A percentile compares a stretch with the other conserved stretches of the same genome.
Conservation (phyloP, 2,113 vertebrate genomes). For the Axis porcinus region DNA sequence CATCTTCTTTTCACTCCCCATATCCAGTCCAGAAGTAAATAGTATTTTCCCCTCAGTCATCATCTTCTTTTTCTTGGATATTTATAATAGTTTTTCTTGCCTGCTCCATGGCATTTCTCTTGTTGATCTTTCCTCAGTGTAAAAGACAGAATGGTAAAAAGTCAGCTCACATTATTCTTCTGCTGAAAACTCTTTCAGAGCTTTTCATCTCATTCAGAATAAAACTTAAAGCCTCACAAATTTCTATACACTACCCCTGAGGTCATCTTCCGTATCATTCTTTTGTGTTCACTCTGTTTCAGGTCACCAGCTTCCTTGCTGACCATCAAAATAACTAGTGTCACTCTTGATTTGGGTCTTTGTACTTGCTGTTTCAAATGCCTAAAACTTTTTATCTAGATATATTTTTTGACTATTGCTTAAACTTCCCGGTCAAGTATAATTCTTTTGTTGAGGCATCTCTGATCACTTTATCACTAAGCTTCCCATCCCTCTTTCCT, state of each 20-base stretch:
- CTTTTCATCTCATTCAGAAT: background rate
- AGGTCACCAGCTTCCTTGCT: background rate
- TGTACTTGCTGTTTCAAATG: background rate
- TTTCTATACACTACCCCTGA: background rate
- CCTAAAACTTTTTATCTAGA: background rate
- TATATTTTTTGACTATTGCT: background rate
- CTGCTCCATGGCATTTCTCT: background rate
- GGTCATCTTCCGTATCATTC: background rate
- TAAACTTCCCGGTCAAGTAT: background rate
- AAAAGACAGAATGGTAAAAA: background rate
- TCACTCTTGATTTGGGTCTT: background rate
- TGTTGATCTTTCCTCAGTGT: background rate
- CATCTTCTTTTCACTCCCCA: background rate
- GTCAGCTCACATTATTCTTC: background rate
- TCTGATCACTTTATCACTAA: background rate
- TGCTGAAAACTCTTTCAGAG: background rate
- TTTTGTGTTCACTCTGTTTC: background rate
- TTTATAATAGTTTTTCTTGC: background rate
- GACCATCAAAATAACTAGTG: background rate
- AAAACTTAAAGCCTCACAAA: background rate
- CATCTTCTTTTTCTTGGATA: background rate
- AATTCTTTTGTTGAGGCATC: background rate
- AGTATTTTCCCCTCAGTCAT: background rate
- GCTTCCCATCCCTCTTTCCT: background rate
- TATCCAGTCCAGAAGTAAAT: background rate